Base-by-base conservation (phyloP, 2,888 invertebrate species). In the Tridacna crocea region DNA sequence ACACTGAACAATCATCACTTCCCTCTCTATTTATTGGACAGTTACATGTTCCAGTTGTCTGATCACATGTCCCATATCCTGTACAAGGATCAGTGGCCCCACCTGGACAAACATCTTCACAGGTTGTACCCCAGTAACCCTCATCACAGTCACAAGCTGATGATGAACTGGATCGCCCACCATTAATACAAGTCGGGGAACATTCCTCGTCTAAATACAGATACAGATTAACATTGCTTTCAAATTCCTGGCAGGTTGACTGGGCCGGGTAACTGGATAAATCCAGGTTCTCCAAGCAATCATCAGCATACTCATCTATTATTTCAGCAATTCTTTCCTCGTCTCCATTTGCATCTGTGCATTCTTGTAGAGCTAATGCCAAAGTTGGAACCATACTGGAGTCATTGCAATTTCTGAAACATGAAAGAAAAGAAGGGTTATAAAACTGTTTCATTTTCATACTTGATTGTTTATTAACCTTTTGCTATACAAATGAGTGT, bases 51-150 rank as follows among this genome's bases (percentile, higher is more conserved):
- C 91, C 91, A 4, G 80, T 86, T 15, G 66, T 27, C 19, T 74
- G 61, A 75, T 91, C 85, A 80, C 91, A 91, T 36, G 88, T 84
- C 24, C 90, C 91, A 66, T 85, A 87, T 2, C 91, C 91, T 15
- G 87, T 86, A 68, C 91, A 91, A 19, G 90, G 89, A 26, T 78
- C 80, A 2, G 22, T 27, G 4, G 82, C 78, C 12, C 91, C 90
- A 46, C 91, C 91, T 19, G 91, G 91, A 77, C 91, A 91, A 36
- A 84, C 80, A n/a, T 72, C 65, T 17, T 84, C 77, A 77, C 91
- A 91, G 27, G 87, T 68, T 0, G 79, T 63, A 27, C 88, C 88
- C 85, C 88, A 90, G 85, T 87, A 90, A 12, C 90, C 90, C 26
- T 58, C 55, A 47, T 84, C 68, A 83, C 91, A 90, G 4, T 48